Percentiles rank a stretch among this genome's conserved stretches.
Evolutionary conservation across 2,113 vertebrate species (phyloP).

Genomic region (Lophochroa leadbeateri): DNA sequence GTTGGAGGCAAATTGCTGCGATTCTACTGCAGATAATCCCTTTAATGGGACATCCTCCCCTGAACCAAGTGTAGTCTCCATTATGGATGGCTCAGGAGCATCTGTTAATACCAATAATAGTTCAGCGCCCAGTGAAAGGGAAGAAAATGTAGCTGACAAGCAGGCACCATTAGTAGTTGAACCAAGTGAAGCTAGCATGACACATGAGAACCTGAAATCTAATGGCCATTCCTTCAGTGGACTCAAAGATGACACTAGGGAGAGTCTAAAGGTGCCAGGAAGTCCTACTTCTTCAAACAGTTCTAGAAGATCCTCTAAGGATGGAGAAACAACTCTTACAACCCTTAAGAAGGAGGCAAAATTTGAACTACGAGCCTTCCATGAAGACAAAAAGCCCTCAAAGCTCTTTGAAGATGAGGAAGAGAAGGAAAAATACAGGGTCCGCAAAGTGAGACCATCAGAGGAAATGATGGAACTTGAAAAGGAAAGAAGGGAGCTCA

Average conservation of each 20-base stretch:
- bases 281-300: slow-evolving; percentile 77
- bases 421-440: slow-evolving; percentile 82
- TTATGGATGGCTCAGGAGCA: slow-evolving; percentile 65
- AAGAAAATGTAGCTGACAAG: slow-evolving; percentile 54
- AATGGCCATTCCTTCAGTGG: slow-evolving; percentile 74
- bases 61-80: slow-evolving; percentile 61
- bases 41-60: slow-evolving; percentile 85
- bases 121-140: slow-evolving; percentile 48
- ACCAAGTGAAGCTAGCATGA: slow-evolving; percentile 1
- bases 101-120: slow-evolving; percentile 64
- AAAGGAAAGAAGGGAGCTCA: slow-evolving; percentile 91
- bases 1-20: slow-evolving; percentile 88
- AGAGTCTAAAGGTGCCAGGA: slow-evolving; percentile 62
- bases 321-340: slow-evolving; percentile 75
- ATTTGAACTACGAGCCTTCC: slow-evolving; percentile 93
- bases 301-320: slow-evolving; percentile 75
- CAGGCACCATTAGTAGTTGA: slow-evolving; percentile 66
- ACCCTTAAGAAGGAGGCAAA: slow-evolving; percentile 85
- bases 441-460: slow-evolving; percentile 87
- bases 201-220: slow-evolving; percentile 64
- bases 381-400: slow-evolving; percentile 92
- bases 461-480: slow-evolving; percentile 95
- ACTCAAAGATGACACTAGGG: slow-evolving; percentile 40
- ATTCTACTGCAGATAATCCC: slow-evolving; percentile 80
- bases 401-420: slow-evolving; percentile 88